These are phyloP conservation scores for Aspidapion aeneum DNA, from an alignment of 2,888 invertebrate species.

Conservation along the genomic window DNA sequence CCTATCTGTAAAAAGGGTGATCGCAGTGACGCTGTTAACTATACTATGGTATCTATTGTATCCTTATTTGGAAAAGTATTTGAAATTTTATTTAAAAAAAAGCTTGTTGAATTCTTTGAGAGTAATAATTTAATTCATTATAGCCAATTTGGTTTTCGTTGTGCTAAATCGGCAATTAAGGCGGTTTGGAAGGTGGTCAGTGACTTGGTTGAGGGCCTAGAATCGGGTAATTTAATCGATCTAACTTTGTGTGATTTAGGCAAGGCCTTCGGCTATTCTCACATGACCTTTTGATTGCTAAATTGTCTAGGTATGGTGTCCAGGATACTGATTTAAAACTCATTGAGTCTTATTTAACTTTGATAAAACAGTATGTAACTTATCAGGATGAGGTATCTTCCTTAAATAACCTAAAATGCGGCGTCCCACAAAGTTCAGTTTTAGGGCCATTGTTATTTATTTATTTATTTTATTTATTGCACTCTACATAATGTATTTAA, in stretches of 20 bases:
- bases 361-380: not conserved
- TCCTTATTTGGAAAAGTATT: not conserved
- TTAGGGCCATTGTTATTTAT: not conserved
- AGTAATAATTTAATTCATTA: not conserved
- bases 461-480: no score
- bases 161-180: not conserved
- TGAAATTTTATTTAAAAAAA: constrained; percentile 4
- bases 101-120: not conserved
- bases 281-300: not conserved
- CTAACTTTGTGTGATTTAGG: constrained; percentile 1
- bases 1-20: not conserved
- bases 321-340: not conserved
- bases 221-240: not conserved
- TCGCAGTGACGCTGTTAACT: not conserved
- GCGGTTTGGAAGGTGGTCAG: not conserved
- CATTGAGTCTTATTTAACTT: not conserved
- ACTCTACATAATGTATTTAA: no score
- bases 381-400: not conserved
- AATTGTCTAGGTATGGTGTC: not conserved
- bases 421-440: not conserved
- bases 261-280: not conserved
- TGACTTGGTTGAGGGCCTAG: not conserved
- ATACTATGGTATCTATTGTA: not conserved
- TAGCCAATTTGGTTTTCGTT: not conserved
- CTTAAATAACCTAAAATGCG: not conserved